These are phyloP conservation scores for Sinentomon sp. DNA, from an alignment of 2,888 invertebrate genomes.

Conservation along the genomic window DNA sequence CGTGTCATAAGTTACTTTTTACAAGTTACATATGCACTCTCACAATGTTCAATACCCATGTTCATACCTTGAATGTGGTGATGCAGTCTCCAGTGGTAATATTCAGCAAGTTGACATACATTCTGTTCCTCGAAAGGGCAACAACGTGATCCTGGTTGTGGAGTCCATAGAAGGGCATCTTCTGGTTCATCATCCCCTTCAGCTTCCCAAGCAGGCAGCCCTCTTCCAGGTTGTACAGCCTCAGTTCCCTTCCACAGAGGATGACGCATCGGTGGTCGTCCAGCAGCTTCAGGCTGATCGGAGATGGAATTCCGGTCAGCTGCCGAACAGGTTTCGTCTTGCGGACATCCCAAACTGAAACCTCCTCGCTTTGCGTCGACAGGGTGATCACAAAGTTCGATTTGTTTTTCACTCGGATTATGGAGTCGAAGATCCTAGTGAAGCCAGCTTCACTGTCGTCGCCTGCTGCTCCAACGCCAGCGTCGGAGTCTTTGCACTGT, in stretches of 20 bases:
- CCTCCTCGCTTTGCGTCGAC: constrained; percentile 41
- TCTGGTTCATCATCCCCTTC: constrained; percentile 72
- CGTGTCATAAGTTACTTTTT: no score
- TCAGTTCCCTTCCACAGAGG: constrained; percentile 48
- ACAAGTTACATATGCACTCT: constrained; percentile 3
- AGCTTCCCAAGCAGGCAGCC: constrained; percentile 39
- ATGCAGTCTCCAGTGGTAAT: constrained; percentile 50
- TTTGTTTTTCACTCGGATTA: constrained; percentile 32
- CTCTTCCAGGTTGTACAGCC: constrained; percentile 47
- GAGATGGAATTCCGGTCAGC: constrained; percentile 42
- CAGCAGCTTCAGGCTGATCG: constrained; percentile 46
- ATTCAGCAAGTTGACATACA: constrained; percentile 71
- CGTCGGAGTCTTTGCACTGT: no score
- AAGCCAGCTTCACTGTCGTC: no score
- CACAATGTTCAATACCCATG: no score
- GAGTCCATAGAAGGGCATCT: constrained; percentile 66
- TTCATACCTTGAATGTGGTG: constrained; percentile 41
- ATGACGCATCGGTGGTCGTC: constrained; percentile 40
- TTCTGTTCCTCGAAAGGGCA: constrained; percentile 52
- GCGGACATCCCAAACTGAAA: constrained; percentile 52
- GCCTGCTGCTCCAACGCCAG: no score
- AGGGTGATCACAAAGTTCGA: constrained; percentile 45
- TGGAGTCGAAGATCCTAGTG: constrained; percentile 34
- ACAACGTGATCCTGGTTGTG: constrained; percentile 53
- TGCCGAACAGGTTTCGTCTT: constrained; percentile 32